Percentiles rank a stretch among this genome's conserved stretches.
These are phyloP conservation scores for Caenorhabditis becei DNA, from an alignment of 2,888 invertebrate genomes.

Conservation along the genomic window DNA sequence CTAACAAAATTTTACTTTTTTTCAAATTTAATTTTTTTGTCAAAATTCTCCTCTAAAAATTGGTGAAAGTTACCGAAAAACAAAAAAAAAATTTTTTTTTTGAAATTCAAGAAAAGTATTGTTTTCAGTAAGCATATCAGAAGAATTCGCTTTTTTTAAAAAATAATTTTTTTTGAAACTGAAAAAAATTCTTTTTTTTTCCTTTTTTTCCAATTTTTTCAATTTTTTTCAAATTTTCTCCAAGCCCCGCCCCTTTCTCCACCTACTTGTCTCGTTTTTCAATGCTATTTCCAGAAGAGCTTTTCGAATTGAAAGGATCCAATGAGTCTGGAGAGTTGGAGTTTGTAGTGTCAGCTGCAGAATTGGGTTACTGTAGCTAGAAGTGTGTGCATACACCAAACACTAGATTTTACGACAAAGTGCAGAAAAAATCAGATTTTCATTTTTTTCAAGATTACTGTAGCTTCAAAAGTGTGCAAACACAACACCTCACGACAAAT, in stretches of 20 bases:
- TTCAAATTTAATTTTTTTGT: no score
- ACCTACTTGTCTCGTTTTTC: conserved; percentile 41
- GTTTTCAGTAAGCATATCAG: not conserved
- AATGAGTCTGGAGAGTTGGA: no score
- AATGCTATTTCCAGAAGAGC: conserved; percentile 42
- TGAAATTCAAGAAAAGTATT: no score
- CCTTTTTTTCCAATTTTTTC: no score
- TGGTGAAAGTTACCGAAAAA: no score
- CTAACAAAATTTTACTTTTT: no score
- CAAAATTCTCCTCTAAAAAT: no score
- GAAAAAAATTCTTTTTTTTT: no score
- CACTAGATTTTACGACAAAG: not conserved
- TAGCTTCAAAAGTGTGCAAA: not conserved
- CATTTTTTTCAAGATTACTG: not conserved
- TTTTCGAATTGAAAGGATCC: conserved; percentile 12
- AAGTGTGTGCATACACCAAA: no score
- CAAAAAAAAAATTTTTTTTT: not conserved
- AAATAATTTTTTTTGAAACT: no score
- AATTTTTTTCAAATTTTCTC: no score
- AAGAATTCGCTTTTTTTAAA: not conserved
- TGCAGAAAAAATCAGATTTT: not conserved
- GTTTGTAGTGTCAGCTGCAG: conserved; percentile 1
- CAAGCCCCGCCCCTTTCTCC: not conserved
- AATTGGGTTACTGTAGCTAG: not conserved
- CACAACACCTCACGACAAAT: not conserved